A percentile compares a stretch with the other conserved stretches of the same genome.
These are phyloP conservation scores for Conchocele bisecta DNA, from an alignment of 2,888 invertebrate genomes.

Conservation along the genomic window DNA sequence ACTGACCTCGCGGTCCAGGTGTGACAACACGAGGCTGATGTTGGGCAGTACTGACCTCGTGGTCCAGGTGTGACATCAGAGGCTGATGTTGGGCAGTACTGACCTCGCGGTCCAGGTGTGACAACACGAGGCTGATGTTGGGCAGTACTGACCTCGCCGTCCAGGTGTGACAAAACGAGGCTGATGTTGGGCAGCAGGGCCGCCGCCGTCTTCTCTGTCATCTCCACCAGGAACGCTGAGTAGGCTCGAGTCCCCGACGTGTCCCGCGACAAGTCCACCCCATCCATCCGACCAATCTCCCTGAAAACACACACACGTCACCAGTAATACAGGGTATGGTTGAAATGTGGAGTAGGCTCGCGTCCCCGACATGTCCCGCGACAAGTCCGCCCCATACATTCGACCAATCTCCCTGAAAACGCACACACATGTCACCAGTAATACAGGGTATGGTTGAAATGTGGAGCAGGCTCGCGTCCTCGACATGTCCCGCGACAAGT, in stretches of 20 bases:
- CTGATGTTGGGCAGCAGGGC: constrained; percentile 86
- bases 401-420: constrained; percentile 86
- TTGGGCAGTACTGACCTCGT: too few species aligned
- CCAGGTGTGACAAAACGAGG: constrained; percentile 86
- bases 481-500: constrained; percentile 84
- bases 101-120: too few species aligned
- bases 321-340: too few species aligned
- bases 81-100: too few species aligned
- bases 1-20: too few species aligned
- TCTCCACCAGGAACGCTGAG: constrained; percentile 86
- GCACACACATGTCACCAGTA: too few species aligned
- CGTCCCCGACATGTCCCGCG: constrained; percentile 83
- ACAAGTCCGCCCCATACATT: constrained; percentile 86
- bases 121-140: too few species aligned
- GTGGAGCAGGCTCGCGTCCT: constrained; percentile 83
- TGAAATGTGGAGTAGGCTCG: constrained; percentile 83
- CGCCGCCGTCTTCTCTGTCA: constrained; percentile 86
- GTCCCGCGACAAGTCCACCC: constrained; percentile 85
- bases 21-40: too few species aligned
- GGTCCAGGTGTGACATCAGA: too few species aligned
- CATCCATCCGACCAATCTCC: constrained; percentile 88
- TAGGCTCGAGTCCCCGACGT: constrained; percentile 81
- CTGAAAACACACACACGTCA: constrained; percentile 65
- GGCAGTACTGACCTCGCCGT: constrained; percentile 83
- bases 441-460: too few species aligned